Conservation (phyloP, 2,797 vertebrate species). For the Bryconaethiops microstoma region DNA sequence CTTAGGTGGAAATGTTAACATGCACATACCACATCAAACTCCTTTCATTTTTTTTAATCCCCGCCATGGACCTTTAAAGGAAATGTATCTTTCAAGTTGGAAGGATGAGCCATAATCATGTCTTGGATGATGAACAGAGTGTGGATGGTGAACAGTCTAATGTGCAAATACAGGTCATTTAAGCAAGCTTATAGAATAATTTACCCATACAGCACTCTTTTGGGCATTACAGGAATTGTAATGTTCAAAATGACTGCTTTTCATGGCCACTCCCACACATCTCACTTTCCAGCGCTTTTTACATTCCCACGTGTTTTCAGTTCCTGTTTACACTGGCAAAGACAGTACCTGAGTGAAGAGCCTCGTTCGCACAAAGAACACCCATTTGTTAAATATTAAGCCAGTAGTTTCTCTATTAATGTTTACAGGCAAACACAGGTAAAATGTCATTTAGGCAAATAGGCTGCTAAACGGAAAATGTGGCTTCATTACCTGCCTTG, state of each 20-base stretch:
- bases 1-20: too few relatives aligned
- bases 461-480: not conserved
- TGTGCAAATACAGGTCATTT: too few relatives aligned
- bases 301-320: conserved; percentile 32
- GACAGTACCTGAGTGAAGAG: not conserved
- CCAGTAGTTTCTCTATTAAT: not conserved
- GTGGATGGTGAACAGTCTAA: too few relatives aligned
- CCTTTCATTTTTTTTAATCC: too few relatives aligned
- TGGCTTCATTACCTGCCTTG: not conserved
- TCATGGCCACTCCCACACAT: not conserved
- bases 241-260: too few relatives aligned
- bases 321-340: conserved; percentile 30
- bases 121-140: too few relatives aligned
- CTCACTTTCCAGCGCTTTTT: conserved; percentile 22
- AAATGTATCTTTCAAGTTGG: not conserved
- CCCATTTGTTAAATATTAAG: not conserved
- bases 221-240: too few relatives aligned
- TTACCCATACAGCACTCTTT: too few relatives aligned
- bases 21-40: too few relatives aligned
- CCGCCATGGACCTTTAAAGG: not conserved
- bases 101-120: not conserved
- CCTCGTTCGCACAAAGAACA: not conserved
- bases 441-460: not conserved
- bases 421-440: not conserved
- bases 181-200: too few relatives aligned